Evolutionary conservation across 1,140 invertebrate genomes (phyloP), one percentile per base, ranked within the genome.

Genomic region (Diorhabda elongata): DNA sequence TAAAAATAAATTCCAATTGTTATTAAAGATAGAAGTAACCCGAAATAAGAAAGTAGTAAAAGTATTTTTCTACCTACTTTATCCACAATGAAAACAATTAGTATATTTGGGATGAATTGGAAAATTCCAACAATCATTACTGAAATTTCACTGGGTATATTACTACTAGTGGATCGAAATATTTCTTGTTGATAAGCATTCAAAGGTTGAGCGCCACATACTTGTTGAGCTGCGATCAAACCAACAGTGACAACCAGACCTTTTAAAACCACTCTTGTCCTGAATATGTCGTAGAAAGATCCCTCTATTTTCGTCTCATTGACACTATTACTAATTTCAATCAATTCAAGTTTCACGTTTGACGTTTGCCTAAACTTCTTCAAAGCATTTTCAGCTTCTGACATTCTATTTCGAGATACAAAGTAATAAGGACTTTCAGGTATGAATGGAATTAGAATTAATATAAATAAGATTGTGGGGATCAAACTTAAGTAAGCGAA

Each of bases 181-280:
- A 96, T 95, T 0, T 82, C 75, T 0, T 85, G 85, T 0, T 90
- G 85, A 73, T 95, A 95, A 79, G 95, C 95, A 69, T 94, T 90
- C 43, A 96, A 90, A 1, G 90, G 91, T 74, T 95, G 95, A 26
- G 96, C 91, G 44, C 94, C 92, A 64, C 88, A 90, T 42, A 95
- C 82, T 79, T 96, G 93, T 78, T 96, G 94, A 78, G 95, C 91
- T 62, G 93, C 82, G 90, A 96, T 94, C 1, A 96, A 82, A 9
- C 88, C 87, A 70, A 92, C 9, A 43, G 59, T 61, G 3, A 61
- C 42, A 43, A 61, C 4, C 2, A 61, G 26, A 42, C 26, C 26
- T 7, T 42, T 61, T 3, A 61, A 5, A 1, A 61, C 42, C n/a
- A 43, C 59, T 43, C 42, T 61, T 5, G 59, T 41, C 2, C 8